These are phyloP conservation scores for Ectemnius lituratus DNA, from an alignment of 2,888 invertebrate species.

Conservation along the genomic window DNA sequence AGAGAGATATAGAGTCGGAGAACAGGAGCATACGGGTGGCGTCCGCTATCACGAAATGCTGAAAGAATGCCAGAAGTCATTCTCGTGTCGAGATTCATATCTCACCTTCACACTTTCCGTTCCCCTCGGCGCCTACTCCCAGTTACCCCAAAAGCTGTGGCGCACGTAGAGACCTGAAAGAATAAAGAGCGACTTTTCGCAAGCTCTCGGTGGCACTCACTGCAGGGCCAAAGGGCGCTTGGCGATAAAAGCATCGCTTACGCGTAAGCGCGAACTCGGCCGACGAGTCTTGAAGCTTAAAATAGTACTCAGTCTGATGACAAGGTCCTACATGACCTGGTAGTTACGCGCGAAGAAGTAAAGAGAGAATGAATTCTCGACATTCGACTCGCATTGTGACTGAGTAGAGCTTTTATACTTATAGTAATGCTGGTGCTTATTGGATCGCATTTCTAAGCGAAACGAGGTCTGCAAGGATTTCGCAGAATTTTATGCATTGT, in stretches of 20 bases:
- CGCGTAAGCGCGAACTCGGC: conserved; percentile 7
- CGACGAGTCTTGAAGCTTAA: conserved; percentile 6
- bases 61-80: background rate
- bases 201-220: background rate
- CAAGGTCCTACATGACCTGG: background rate
- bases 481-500: no score
- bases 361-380: background rate
- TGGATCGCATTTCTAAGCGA: no score
- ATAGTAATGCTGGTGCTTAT: no score
- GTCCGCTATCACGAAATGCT: background rate
- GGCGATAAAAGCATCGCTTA: conserved; percentile 27
- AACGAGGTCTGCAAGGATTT: no score
- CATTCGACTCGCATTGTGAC: conserved; percentile 1
- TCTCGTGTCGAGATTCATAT: background rate
- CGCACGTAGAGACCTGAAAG: background rate
- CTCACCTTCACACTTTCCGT: conserved; percentile 3
- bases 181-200: conserved; percentile 18
- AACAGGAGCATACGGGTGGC: no score
- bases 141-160: background rate
- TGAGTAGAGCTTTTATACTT: no score
- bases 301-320: conserved; percentile 23
- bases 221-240: conserved; percentile 17
- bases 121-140: background rate
- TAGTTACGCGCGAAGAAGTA: conserved; percentile 1
- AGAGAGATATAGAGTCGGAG: no score